Evolutionary conservation across 2,888 invertebrate species (phyloP).

Genomic region (Drosophila algonquin): DNA sequence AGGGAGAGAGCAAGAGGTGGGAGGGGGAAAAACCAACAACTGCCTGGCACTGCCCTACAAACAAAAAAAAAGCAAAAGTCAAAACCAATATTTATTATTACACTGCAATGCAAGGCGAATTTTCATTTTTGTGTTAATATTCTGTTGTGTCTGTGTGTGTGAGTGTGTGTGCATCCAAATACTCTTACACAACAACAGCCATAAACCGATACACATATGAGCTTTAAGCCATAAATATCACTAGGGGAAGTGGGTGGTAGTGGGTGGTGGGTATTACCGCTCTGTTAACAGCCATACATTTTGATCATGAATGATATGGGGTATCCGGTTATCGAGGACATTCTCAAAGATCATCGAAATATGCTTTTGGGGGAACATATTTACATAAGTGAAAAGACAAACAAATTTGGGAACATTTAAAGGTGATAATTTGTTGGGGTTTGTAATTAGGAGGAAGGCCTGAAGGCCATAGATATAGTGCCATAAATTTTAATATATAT

Average conservation of each 20-base stretch:
- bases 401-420: neutral
- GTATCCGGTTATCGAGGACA: slow-evolving; percentile 23
- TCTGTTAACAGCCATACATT: slow-evolving; percentile 28
- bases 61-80: slow-evolving; percentile 67
- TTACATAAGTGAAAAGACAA: neutral
- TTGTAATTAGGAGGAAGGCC: too few relatives aligned
- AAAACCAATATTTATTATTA: slow-evolving; percentile 76
- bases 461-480: too few relatives aligned
- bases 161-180: slow-evolving; percentile 12
- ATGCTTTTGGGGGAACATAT: too few relatives aligned
- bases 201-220: neutral
- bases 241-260: too few relatives aligned
- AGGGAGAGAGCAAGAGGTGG: slow-evolving; percentile 1
- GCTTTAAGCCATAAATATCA: slow-evolving; percentile 17
- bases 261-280: slow-evolving; percentile 8
- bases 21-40: slow-evolving; percentile 12
- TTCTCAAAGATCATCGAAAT: neutral
- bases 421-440: too few relatives aligned
- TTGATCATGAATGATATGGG: neutral
- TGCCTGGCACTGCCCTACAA: slow-evolving; percentile 35
- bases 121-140: slow-evolving; percentile 21
- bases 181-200: slow-evolving; percentile 29
- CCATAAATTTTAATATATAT: too few relatives aligned
- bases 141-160: neutral
- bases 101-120: slow-evolving; percentile 59